Conservation (phyloP, 2,113 vertebrate species). For the Struthio camelus region DNA sequence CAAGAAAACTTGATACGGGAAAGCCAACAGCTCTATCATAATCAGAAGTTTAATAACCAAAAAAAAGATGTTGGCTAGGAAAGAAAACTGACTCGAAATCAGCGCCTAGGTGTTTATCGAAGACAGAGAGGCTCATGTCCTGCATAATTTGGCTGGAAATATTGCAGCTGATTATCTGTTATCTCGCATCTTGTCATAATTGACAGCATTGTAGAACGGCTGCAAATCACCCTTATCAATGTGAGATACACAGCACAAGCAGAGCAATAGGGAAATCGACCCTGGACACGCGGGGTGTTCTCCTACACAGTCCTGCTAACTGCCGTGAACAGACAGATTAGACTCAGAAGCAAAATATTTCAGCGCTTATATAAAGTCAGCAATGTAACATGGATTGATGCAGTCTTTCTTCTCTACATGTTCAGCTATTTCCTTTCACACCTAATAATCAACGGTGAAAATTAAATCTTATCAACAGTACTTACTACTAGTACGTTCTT, state of each 20-base stretch:
- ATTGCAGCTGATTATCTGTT: not conserved
- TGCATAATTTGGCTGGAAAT: not conserved
- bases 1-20: not conserved
- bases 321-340: not conserved
- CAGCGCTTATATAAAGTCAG: not conserved
- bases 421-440: not conserved
- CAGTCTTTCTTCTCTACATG: not conserved
- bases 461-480: not conserved
- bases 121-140: not conserved
- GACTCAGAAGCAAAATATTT: not conserved
- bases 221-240: not conserved
- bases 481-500: not conserved
- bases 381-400: fast-evolving
- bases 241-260: not conserved
- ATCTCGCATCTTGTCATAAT: not conserved
- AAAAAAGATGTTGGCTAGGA: fast-evolving
- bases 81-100: not conserved
- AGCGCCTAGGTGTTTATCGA: fast-evolving
- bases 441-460: not conserved
- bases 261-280: not conserved
- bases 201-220: not conserved
- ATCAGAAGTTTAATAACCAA: not conserved
- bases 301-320: not conserved
- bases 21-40: not conserved
- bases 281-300: not conserved